These are phyloP conservation scores for Epsilonema sp. DNA, from an alignment of 2,888 invertebrate species.

Conservation along the genomic window DNA sequence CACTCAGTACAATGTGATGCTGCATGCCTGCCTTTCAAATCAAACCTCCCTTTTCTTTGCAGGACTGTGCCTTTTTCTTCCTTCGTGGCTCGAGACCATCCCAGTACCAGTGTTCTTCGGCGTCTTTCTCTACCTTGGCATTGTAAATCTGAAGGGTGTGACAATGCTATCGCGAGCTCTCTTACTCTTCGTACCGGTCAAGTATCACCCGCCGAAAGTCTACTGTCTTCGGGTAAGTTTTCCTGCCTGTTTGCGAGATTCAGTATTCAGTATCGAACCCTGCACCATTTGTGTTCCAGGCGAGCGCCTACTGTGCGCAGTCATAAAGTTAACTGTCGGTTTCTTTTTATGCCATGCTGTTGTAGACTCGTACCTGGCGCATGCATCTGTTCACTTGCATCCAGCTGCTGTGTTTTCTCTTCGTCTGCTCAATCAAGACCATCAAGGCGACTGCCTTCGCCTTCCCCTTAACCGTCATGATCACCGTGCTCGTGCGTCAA, in stretches of 20 bases:
- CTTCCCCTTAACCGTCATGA: constrained; percentile 71
- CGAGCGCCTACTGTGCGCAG: no score
- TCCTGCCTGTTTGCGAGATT: no score
- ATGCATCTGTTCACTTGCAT: constrained; percentile 76
- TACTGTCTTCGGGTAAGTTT: constrained; percentile 64
- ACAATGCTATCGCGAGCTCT: constrained; percentile 74
- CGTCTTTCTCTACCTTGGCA: constrained; percentile 69
- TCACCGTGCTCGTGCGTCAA: constrained; percentile 56
- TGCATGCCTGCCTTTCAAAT: no score
- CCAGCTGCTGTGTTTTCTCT: constrained; percentile 45
- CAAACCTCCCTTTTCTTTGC: no score
- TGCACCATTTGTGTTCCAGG: no score
- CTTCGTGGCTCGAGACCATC: constrained; percentile 57
- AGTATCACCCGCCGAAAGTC: constrained; percentile 71
- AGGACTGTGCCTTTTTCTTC: no score
- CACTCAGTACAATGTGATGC: no score
- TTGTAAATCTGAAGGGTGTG: constrained; percentile 73
- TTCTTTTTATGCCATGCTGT: no score
- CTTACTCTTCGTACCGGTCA: constrained; percentile 72
- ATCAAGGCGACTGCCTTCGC: constrained; percentile 81
- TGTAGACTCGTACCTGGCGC: no score
- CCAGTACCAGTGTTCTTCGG: constrained; percentile 85
- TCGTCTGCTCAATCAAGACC: constrained; percentile 52
- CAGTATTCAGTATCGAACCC: no score
- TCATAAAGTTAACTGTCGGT: no score